Base-by-base conservation (phyloP, 2,888 invertebrate genomes). In the Sepioteuthis lessoniana region DNA sequence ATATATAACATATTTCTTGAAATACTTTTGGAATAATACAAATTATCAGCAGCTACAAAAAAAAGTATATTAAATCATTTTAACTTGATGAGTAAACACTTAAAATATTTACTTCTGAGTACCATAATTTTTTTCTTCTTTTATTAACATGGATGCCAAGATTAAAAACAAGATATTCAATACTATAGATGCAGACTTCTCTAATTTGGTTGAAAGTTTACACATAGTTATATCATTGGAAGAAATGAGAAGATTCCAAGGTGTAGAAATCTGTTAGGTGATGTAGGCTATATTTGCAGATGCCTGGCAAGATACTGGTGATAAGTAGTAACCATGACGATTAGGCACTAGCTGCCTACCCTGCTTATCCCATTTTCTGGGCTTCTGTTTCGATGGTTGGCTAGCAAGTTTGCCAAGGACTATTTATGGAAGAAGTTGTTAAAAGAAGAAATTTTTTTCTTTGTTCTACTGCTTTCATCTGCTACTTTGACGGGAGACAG, bases 321-420 rank as follows among this genome's bases (percentile, higher is more conserved):
- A 92, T 92, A 92, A 92, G 92, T 42, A 92, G 92, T 92, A 46
- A 92, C 92, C 47, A 46, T 92, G 47, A 46, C 91, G 46, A 92
- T 47, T 46, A 92, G 47, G 46, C 92, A 47, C 76, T 46, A 31
- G 42, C 47, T 92, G 92, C 92, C 47, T 92, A 47, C 92, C 47
- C 46, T n/a, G n/a, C 92, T 47, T 92, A 46, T 76, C 76, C 76
- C 76, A 46, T 92, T 46, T 92, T 47, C 42, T 46, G 92, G 92
- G 92, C 92, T 46, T 92, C 46, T 92, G 92, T 92, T 92, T 92
- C 47, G n/a, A 47, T 92, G 47, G 47, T 47, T 92, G 92, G 42
- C 47, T 92, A 46, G 92, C 92, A 92, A 92, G n/a, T 47, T 92
- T 92, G 92, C 47, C 92, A 46, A 92, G 47, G 31, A 42, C 92